A percentile compares a stretch with the other conserved stretches of the same genome.
Conservation (phyloP, 2,888 invertebrate genomes). For the Thymelicus acteon region DNA sequence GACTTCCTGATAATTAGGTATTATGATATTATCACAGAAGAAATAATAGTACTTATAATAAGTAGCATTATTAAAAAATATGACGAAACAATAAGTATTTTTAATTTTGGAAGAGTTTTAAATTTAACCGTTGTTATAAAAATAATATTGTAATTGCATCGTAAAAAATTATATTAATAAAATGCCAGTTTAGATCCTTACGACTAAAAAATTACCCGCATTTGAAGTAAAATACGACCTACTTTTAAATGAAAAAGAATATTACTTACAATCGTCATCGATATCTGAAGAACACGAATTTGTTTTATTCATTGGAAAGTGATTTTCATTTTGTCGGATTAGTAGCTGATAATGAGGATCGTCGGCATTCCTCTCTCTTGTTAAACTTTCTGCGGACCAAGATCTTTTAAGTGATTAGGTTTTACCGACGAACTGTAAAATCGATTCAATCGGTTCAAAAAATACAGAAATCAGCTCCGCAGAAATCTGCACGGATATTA, state of each 20-base stretch:
- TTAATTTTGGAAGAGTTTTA: too few species aligned
- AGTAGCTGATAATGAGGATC: constrained; percentile 29
- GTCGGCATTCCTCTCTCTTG: constrained; percentile 42
- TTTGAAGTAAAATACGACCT: constrained; percentile 2
- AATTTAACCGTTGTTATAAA: too few species aligned
- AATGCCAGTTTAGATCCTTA: neutral
- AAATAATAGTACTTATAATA: too few species aligned
- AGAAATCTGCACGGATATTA: neutral
- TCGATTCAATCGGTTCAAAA: constrained; percentile 29
- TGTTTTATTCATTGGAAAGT: constrained; percentile 11
- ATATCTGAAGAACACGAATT: constrained; percentile 8
- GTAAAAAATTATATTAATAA: too few species aligned
- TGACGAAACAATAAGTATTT: too few species aligned
- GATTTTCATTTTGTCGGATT: constrained; percentile 24
- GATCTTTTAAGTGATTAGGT: constrained; percentile 58
- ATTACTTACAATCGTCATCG: constrained; percentile 2
- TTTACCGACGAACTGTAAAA: constrained; percentile 62
- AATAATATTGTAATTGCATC: too few species aligned
- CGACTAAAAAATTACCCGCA: neutral
- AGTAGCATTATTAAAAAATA: too few species aligned
- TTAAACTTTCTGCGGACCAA: constrained; percentile 58
- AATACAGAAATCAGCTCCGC: constrained; percentile 14
- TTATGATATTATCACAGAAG: too few species aligned
- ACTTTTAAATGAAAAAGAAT: constrained; percentile 6
- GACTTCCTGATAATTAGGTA: too few species aligned